Percentiles rank a stretch among this genome's conserved stretches.
These are phyloP conservation scores for Littorina saxatilis DNA, from an alignment of 1,140 invertebrate genomes.

Conservation along the genomic window DNA sequence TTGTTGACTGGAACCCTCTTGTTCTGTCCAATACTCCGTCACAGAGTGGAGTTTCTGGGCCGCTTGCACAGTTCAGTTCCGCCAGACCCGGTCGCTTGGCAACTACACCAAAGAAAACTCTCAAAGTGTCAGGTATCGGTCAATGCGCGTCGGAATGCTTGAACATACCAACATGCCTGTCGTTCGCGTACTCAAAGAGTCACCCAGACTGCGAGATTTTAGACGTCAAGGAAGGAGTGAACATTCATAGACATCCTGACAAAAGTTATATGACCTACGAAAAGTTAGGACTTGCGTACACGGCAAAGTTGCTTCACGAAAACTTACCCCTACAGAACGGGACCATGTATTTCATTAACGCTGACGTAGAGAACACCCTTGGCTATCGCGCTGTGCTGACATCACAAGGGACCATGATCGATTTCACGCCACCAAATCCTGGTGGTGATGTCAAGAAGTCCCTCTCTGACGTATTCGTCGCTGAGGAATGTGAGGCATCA, in stretches of 20 bases:
- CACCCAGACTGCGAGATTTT: slow-evolving; percentile 48
- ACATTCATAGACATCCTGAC: slow-evolving; percentile 38
- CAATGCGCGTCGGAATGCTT: slow-evolving; percentile 50
- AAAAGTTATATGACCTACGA: slow-evolving; percentile 52
- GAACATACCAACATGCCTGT: slow-evolving; percentile 44
- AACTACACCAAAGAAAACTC: slow-evolving; percentile 20
- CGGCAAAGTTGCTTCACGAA: slow-evolving; percentile 35
- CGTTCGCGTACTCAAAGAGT: slow-evolving; percentile 48
- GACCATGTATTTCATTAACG: slow-evolving; percentile 49
- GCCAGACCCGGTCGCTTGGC: slow-evolving; percentile 51
- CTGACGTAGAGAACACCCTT: slow-evolving; percentile 44
- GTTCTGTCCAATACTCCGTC: slow-evolving; percentile 30
- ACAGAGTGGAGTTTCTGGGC: slow-evolving; percentile 21
- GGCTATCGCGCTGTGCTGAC: slow-evolving; percentile 45
- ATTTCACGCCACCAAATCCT: slow-evolving; percentile 52
- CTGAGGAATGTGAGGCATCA: slow-evolving; percentile 47
- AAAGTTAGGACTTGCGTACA: slow-evolving; percentile 44
- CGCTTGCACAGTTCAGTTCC: slow-evolving; percentile 38
- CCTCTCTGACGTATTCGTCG: slow-evolving; percentile 18
- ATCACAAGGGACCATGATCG: slow-evolving; percentile 51
- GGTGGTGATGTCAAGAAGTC: slow-evolving; percentile 35
- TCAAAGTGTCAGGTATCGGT: slow-evolving; percentile 1
- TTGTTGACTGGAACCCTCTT: slow-evolving; percentile 47
- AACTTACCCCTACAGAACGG: slow-evolving; percentile 45
- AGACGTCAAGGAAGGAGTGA: slow-evolving; percentile 39